Evolutionary conservation across 2,113 vertebrate species (phyloP).

Genomic region (Crotalus viridis): DNA sequence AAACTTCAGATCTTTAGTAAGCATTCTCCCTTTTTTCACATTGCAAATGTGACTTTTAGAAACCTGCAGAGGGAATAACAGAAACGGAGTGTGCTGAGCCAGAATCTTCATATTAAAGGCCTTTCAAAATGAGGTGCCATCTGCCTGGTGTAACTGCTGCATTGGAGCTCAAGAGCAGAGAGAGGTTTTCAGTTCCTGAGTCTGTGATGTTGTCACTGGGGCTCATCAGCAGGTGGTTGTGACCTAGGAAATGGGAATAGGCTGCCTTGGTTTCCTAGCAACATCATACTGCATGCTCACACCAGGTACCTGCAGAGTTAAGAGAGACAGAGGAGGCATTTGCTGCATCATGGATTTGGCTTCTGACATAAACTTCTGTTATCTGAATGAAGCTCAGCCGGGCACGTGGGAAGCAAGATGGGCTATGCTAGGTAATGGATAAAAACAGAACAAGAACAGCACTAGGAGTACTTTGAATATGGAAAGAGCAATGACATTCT

Average conservation of each 20-base stretch:
- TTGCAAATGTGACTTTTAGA: not conserved
- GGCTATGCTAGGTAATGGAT: not conserved
- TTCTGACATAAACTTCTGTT: not conserved
- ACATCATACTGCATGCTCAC: not conserved
- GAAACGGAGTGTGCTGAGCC: not conserved
- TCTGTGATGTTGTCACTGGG: not conserved
- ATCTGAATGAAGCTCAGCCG: not conserved
- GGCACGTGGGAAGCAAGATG: not conserved
- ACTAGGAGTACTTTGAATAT: not conserved
- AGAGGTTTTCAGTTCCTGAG: not conserved
- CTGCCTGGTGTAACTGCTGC: not conserved
- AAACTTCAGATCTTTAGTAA: not conserved
- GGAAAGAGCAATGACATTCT: not conserved
- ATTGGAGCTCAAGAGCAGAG: not conserved
- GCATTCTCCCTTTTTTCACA: not conserved
- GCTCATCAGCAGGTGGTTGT: not conserved
- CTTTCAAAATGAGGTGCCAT: not conserved
- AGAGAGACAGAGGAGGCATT: not conserved
- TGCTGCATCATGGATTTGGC: not conserved
- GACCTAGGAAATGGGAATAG: not conserved
- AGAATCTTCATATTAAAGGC: not conserved
- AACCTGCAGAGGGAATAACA: not conserved
- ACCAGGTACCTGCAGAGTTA: not conserved
- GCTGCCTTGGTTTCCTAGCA: constrained; percentile 16
- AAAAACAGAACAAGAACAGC: not conserved